Evolutionary conservation across 2,888 invertebrate genomes (phyloP).

Genomic region (Hemicrepidius hirtus): DNA sequence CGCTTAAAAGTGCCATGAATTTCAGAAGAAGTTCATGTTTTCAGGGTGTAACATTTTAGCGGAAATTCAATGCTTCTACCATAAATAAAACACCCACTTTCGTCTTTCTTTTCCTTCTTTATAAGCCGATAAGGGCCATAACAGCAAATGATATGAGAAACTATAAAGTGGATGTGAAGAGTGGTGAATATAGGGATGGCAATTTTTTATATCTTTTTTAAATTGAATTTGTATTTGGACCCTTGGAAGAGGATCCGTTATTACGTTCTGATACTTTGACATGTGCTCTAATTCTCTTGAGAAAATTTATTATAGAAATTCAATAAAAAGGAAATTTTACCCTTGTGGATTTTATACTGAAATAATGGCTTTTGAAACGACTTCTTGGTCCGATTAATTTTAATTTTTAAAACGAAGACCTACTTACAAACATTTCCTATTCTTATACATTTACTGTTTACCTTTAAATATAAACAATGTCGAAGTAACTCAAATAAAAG

Average conservation of each 20-base stretch:
- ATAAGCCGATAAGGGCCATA: constrained; percentile 41
- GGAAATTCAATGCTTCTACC: constrained; percentile 9
- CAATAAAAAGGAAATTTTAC: constrained; percentile 38
- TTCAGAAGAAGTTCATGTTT: not conserved
- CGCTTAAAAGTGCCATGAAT: not conserved
- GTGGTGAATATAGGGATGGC: constrained; percentile 47
- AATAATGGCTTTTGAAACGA: constrained; percentile 23
- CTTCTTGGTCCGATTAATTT: constrained; percentile 16
- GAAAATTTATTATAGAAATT: constrained; percentile 47
- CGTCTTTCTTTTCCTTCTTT: constrained; percentile 38
- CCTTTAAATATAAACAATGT: not conserved
- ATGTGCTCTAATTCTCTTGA: constrained; percentile 46
- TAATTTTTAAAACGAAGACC: constrained; percentile 3
- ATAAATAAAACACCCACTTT: constrained; percentile 41
- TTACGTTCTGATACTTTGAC: constrained; percentile 40
- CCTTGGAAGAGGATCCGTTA: constrained; percentile 31
- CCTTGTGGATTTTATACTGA: constrained; percentile 30
- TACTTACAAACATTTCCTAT: not conserved
- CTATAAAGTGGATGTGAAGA: constrained; percentile 44
- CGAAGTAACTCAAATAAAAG: constrained; percentile 10
- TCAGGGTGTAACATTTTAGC: constrained; percentile 14
- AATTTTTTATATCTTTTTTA: constrained; percentile 58
- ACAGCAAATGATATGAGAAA: constrained; percentile 47
- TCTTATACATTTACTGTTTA: constrained; percentile 1
- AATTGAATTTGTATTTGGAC: constrained; percentile 58